Evolutionary conservation across 2,888 invertebrate genomes (phyloP), one percentile per base, ranked within the genome.

Genomic region (Pantelozetes paolii): DNA sequence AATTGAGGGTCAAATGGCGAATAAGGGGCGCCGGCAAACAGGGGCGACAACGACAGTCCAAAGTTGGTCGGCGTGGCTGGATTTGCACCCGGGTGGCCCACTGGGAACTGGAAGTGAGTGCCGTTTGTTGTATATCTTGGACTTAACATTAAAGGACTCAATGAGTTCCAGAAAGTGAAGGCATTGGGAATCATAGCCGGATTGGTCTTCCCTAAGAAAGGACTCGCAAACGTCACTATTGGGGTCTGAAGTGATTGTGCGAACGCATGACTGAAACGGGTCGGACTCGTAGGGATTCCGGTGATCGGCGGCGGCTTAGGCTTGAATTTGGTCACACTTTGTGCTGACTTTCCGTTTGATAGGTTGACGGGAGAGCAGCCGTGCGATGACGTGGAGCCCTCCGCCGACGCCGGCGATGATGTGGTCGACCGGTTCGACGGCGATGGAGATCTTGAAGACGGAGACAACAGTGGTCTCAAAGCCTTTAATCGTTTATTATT

Each of bases 181-280:
- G 77, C 74, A 54, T 48, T 72, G 13, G 40, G 48, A n/a, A 76
- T 32, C 48, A 75, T 70, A 0, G 77, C 77, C 1, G 78, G 77
- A 48, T 77, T 77, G 28, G 83, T 64, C 78, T 82, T 18, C 78
- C 82, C 32, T 79, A 85, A 75, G 81, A 84, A 76, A 76, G 79
- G 79, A 18, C 74, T 76, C 2, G 78, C 75, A 62, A 79, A 78
- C 26, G 78, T 78, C 45, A 79, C 76, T 18, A 79, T 74, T 11
- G 79, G 79, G 11, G 79, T 79, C 73, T 79, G 79, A 18, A 79
- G 77, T 2, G 78, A 78, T 20, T 76, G 73, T 30, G 77, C 72
- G 42, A 71, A 76, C 26, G 76, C 48, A 36, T 45, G 59, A 50
- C 50, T 71, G 36, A 72, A 57, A 23, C 70, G 75, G 67, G 74